phyloP scores from a whole-genome alignment of 2,888 invertebrate species.

The Zelleria hepariella region DNA sequence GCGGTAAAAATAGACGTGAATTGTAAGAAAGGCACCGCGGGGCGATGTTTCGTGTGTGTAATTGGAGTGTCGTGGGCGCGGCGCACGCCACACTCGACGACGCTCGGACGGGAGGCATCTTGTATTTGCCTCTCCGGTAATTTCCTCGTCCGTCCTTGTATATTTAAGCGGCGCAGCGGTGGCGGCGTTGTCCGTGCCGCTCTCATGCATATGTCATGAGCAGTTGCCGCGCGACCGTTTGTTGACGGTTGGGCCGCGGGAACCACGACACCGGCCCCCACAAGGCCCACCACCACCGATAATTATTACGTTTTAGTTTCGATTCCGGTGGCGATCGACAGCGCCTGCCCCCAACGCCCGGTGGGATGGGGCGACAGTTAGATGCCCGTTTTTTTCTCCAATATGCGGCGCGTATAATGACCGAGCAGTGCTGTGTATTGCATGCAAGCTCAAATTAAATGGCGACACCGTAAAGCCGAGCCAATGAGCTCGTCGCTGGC shows the following conservation, averaged over 20 bases:
- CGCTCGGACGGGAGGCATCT: conserved; percentile 21
- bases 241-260: conserved; percentile 64
- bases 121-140: conserved; percentile 62
- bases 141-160: conserved; percentile 63
- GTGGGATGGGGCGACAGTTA: conserved; percentile 66
- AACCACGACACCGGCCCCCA: conserved; percentile 48
- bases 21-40: conserved; percentile 41
- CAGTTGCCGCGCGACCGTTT: conserved; percentile 68
- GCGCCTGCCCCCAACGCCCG: conserved; percentile 35
- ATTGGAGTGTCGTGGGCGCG: conserved; percentile 49
- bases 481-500: conserved; percentile 42
- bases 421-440: conserved; percentile 42
- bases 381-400: conserved; percentile 42
- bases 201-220: conserved; percentile 72
- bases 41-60: conserved; percentile 54
- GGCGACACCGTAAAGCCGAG: conserved; percentile 51
- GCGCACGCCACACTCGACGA: conserved; percentile 36
- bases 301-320: conserved; percentile 66
- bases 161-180: conserved; percentile 46
- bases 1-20: conserved; percentile 48
- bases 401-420: conserved; percentile 34
- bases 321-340: conserved; percentile 51
- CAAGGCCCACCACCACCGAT: conserved; percentile 49
- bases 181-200: conserved; percentile 43
- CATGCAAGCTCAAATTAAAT: conserved; percentile 61